These are phyloP conservation scores for Barbus barbus DNA, from an alignment of 2,113 vertebrate species.

Conservation along the genomic window DNA sequence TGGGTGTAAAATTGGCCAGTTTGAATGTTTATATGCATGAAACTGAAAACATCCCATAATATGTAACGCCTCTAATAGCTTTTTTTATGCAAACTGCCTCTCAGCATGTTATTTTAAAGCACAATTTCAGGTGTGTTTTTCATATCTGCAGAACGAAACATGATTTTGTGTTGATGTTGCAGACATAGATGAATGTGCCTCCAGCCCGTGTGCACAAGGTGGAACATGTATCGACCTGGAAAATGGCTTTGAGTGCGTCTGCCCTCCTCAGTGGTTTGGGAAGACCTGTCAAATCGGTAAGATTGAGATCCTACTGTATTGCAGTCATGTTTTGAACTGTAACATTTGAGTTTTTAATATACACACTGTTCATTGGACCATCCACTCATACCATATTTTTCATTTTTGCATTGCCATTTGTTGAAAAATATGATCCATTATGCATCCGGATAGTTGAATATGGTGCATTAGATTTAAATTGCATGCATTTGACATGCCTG, in stretches of 20 bases:
- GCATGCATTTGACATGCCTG: neutral
- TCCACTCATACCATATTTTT: constrained; percentile 1
- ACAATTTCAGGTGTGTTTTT: neutral
- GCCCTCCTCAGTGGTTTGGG: constrained; percentile 91
- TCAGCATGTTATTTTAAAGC: neutral
- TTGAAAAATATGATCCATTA: constrained; percentile 2
- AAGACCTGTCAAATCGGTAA: constrained; percentile 94
- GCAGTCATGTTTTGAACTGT: neutral
- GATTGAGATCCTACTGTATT: constrained; percentile 41
- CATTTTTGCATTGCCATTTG: neutral
- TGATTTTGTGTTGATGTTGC: constrained; percentile 48
- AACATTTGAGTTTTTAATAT: neutral
- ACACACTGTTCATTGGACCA: neutral
- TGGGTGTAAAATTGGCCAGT: constrained; percentile 33
- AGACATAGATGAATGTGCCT: constrained; percentile 91
- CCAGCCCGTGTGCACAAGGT: constrained; percentile 86
- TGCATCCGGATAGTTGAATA: neutral
- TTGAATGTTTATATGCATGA: constrained; percentile 46
- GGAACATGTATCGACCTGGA: constrained; percentile 89
- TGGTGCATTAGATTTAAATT: constrained; percentile 9
- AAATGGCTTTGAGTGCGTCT: constrained; percentile 91
- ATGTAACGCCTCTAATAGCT: neutral
- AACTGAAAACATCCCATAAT: constrained; percentile 19
- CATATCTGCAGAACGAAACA: neutral
- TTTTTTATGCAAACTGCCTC: neutral